Evolutionary conservation across 2,797 vertebrate species (phyloP).

Genomic region (Notolabrus celidotus): DNA sequence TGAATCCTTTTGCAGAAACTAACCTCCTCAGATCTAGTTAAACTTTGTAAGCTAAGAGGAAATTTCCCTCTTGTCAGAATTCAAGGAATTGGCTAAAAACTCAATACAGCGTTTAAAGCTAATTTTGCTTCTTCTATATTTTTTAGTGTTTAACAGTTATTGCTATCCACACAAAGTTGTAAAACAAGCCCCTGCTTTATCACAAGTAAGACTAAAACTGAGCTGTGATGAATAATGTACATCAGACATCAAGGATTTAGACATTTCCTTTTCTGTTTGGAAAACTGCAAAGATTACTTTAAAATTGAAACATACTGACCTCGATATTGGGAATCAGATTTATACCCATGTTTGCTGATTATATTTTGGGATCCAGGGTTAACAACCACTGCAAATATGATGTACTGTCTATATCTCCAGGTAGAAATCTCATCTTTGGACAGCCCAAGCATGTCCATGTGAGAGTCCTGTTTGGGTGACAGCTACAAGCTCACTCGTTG

Average conservation of each 20-base stretch:
- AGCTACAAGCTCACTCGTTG: slow-evolving; percentile 24
- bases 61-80: not conserved
- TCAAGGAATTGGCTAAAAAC: not conserved
- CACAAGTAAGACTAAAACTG: not conserved
- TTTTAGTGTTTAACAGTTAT: not conserved
- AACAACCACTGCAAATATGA: slow-evolving; percentile 18
- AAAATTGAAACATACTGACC: not conserved
- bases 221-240: not conserved
- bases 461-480: slow-evolving; percentile 19
- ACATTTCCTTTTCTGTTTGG: no score
- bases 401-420: slow-evolving; percentile 3
- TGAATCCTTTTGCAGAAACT: not conserved
- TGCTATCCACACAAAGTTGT: no score
- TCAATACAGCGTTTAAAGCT: no score
- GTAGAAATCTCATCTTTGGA: slow-evolving; percentile 4
- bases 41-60: no score
- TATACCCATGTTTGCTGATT: not conserved
- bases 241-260: not conserved
- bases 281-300: not conserved
- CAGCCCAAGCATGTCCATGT: not conserved
- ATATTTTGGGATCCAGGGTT: not conserved
- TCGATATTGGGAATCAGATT: not conserved
- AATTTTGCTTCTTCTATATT: not conserved
- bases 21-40: not conserved
- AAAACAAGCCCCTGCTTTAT: not conserved